Conservation (phyloP, 2,797 vertebrate genomes). For the Typhlichthys subterraneus region DNA sequence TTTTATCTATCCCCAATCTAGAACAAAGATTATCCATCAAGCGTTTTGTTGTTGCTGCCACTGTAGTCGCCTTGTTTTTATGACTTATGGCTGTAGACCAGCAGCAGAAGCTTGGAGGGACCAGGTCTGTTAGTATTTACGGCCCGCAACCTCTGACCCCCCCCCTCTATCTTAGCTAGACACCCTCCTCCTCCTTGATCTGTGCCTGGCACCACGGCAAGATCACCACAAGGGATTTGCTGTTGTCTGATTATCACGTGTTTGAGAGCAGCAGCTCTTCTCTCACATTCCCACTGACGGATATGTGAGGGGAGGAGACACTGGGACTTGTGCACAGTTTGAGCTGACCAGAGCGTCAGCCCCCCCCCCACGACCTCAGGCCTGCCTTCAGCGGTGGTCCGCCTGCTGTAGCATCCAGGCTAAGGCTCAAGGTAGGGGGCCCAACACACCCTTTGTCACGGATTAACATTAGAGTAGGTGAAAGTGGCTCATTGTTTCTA, state of each 20-base stretch:
- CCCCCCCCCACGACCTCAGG: slow-evolving; percentile 51
- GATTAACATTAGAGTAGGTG: slow-evolving; percentile 34
- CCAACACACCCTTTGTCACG: slow-evolving; percentile 41
- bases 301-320: slow-evolving; percentile 1
- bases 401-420: slow-evolving; percentile 44
- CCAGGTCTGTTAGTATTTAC: slow-evolving; percentile 56
- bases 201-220: slow-evolving; percentile 55
- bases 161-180: slow-evolving; percentile 42
- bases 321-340: background rate
- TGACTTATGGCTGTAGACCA: background rate
- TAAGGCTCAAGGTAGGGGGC: slow-evolving; percentile 68
- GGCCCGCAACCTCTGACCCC: slow-evolving; percentile 55
- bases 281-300: slow-evolving; percentile 6
- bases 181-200: slow-evolving; percentile 61
- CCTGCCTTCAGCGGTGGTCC: slow-evolving; percentile 68
- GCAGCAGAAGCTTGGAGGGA: slow-evolving; percentile 16
- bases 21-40: background rate
- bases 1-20: background rate
- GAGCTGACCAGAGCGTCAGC: slow-evolving; percentile 1
- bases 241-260: slow-evolving; percentile 23
- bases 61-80: background rate
- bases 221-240: slow-evolving; percentile 28
- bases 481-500: slow-evolving; percentile 50
- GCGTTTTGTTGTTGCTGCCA: background rate
- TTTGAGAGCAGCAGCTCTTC: slow-evolving; percentile 5